Percentiles rank a stretch among this genome's conserved stretches.
These are phyloP conservation scores for Chlorocebus sabaeus DNA, from an alignment of 2,113 vertebrate species.

Conservation along the genomic window DNA sequence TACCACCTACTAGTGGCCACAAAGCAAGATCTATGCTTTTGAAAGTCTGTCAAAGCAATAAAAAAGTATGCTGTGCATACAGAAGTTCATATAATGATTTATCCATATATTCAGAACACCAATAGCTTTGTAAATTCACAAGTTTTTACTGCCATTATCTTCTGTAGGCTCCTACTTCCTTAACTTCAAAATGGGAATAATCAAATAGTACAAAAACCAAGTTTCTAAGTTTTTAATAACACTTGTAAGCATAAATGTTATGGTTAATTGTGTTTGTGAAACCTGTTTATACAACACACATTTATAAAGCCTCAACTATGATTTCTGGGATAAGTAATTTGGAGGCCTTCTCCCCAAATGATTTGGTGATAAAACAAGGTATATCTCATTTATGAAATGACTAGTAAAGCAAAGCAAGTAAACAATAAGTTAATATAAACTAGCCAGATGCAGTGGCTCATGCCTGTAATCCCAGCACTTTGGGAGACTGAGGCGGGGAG, in stretches of 20 bases:
- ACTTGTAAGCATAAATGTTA: slow-evolving; percentile 14
- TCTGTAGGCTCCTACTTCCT: neutral
- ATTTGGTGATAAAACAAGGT: neutral
- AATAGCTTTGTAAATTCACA: neutral
- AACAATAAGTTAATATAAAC: neutral
- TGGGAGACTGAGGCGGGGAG: too few relatives aligned
- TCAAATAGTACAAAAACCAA: neutral
- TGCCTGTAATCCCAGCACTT: too few relatives aligned
- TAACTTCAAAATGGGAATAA: neutral
- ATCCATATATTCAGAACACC: neutral
- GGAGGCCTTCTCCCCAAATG: neutral
- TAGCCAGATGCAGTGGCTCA: too few relatives aligned
- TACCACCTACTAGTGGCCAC: neutral
- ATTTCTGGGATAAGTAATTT: neutral
- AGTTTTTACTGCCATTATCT: neutral
- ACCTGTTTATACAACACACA: neutral
- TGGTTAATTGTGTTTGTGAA: neutral
- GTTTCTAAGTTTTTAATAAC: neutral
- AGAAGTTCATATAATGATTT: neutral
- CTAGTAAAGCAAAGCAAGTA: neutral
- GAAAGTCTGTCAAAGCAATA: neutral
- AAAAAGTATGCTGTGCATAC: neutral
- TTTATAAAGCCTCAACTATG: neutral
- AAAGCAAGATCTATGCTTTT: neutral
- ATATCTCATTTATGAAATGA: neutral